Conservation (phyloP, 2,888 invertebrate genomes). For the Anaspis maculata region DNA sequence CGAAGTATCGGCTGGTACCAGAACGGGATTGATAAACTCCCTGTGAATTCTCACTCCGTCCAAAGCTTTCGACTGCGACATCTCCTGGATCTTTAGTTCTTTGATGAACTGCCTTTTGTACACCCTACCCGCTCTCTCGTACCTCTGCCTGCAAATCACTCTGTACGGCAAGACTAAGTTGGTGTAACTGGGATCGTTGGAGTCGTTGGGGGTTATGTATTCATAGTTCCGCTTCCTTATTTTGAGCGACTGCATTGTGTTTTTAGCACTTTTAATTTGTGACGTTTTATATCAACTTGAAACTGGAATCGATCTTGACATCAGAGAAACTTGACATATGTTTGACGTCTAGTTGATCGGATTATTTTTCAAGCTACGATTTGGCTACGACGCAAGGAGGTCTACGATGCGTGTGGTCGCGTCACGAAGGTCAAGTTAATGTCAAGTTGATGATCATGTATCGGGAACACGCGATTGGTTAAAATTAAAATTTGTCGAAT, state of each 20-base stretch:
- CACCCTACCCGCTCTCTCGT: conserved; percentile 51
- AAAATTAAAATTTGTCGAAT: too few relatives aligned
- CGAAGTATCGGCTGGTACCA: conserved; percentile 33
- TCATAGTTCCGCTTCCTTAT: neutral
- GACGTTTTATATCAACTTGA: too few relatives aligned
- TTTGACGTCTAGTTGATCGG: too few relatives aligned
- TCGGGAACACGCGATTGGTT: too few relatives aligned
- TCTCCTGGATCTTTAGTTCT: conserved; percentile 53
- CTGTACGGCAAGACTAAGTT: conserved; percentile 50
- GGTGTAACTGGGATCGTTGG: conserved; percentile 50
- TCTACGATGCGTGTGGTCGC: too few relatives aligned
- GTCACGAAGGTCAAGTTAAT: too few relatives aligned
- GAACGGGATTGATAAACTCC: conserved; percentile 52
- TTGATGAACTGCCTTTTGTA: conserved; percentile 28
- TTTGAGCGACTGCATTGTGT: neutral
- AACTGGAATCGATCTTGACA: too few relatives aligned
- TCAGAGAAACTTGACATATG: too few relatives aligned
- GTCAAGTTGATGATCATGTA: too few relatives aligned
- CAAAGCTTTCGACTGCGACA: conserved; percentile 53
- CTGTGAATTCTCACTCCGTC: conserved; percentile 57
- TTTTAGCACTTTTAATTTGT: too few relatives aligned
- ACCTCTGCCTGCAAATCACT: conserved; percentile 55
- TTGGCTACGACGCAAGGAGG: too few relatives aligned
- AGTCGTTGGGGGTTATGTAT: conserved; percentile 14
- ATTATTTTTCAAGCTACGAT: too few relatives aligned